phyloP scores from a whole-genome alignment of 2,888 invertebrate species.

The Buathra laborator region DNA sequence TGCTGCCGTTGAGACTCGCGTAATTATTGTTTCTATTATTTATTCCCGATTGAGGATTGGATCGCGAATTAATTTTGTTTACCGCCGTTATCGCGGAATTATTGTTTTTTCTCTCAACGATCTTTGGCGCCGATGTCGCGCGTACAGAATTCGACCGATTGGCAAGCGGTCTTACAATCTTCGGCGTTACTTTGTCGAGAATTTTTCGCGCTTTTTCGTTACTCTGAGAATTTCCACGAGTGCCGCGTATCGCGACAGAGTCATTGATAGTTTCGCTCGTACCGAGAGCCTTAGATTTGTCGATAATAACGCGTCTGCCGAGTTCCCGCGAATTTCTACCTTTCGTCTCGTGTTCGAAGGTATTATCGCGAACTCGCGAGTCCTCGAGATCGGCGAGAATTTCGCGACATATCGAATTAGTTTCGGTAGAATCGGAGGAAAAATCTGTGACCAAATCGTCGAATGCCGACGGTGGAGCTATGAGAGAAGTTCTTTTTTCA shows the following conservation, averaged over 20 bases:
- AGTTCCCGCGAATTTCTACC: constrained; percentile 67
- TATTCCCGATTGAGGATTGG: constrained; percentile 60
- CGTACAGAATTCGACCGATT: constrained; percentile 78
- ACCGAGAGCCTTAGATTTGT: constrained; percentile 80
- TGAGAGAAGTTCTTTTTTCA: constrained; percentile 83
- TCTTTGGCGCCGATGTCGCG: constrained; percentile 76
- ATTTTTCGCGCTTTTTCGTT: constrained; percentile 72
- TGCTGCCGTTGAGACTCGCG: constrained; percentile 75
- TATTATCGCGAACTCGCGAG: constrained; percentile 46
- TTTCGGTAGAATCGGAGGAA: constrained; percentile 82
- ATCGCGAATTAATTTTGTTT: constrained; percentile 49
- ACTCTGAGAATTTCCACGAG: constrained; percentile 27
- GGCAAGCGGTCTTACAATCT: constrained; percentile 69
- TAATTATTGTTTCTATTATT: constrained; percentile 72
- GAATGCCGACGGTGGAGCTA: constrained; percentile 85
- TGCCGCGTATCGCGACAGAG: constrained; percentile 26
- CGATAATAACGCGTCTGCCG: constrained; percentile 80
- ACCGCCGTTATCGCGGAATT: constrained; percentile 9
- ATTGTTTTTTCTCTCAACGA: constrained; percentile 72
- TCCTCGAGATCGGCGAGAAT: constrained; percentile 69
- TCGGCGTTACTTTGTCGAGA: constrained; percentile 72
- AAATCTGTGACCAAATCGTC: constrained; percentile 81
- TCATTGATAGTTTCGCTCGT: constrained; percentile 58
- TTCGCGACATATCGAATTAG: constrained; percentile 79
- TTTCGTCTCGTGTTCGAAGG: constrained; percentile 57